Evolutionary conservation across 2,113 vertebrate genomes (phyloP).

Genomic region (Siniperca knerii): DNA sequence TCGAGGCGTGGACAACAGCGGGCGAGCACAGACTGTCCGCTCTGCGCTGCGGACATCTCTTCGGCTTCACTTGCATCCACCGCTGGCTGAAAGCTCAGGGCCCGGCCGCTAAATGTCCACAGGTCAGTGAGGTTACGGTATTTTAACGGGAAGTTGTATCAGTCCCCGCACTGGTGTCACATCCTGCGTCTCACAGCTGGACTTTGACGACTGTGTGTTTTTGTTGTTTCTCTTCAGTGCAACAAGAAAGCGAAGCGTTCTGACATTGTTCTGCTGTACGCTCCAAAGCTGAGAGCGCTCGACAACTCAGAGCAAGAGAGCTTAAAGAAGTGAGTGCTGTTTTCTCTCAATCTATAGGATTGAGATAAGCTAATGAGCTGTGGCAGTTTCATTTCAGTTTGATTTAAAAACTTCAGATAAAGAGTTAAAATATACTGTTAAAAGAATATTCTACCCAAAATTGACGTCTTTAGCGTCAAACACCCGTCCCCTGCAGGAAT

Average conservation of each 20-base stretch:
- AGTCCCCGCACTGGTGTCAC: too few species aligned
- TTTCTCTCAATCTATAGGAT: not conserved
- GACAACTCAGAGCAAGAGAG: slow-evolving; percentile 93
- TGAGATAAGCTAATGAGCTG: not conserved
- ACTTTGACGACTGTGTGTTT: too few species aligned
- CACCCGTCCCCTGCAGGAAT: not conserved
- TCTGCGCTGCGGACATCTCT: slow-evolving; percentile 94
- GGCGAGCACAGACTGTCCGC: slow-evolving; percentile 92
- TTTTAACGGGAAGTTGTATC: not conserved
- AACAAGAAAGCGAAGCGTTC: slow-evolving; percentile 95
- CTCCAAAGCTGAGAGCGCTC: slow-evolving; percentile 89
- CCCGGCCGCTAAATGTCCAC: slow-evolving; percentile 92
- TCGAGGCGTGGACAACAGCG: slow-evolving; percentile 94
- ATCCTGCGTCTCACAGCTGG: too few species aligned
- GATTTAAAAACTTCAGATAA: not conserved
- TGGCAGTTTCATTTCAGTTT: not conserved
- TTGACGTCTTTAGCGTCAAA: too few species aligned
- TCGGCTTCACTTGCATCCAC: slow-evolving; percentile 93
- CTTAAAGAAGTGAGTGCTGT: slow-evolving; percentile 88
- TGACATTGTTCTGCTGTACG: slow-evolving; percentile 94
- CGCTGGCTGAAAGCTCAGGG: slow-evolving; percentile 93
- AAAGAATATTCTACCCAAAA: too few species aligned
- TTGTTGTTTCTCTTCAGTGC: slow-evolving; percentile 84
- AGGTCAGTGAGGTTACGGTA: slow-evolving; percentile 83
- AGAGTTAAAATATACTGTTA: too few species aligned